Conservation (phyloP, 2,888 invertebrate genomes). For the Drosophila sordidula region DNA sequence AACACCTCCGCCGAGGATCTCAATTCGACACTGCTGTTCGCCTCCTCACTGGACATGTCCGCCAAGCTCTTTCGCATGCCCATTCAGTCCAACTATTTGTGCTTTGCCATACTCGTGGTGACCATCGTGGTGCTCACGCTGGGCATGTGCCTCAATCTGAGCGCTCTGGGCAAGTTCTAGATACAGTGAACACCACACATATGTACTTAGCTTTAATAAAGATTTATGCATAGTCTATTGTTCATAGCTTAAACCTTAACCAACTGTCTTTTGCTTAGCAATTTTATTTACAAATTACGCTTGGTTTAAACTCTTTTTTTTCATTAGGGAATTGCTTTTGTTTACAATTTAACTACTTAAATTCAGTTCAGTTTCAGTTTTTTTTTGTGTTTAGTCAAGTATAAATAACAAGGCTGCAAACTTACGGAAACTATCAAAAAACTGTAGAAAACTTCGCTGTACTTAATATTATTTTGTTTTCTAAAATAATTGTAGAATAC, state of each 20-base stretch:
- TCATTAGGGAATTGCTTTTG: conserved; percentile 43
- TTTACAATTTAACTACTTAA: conserved; percentile 70
- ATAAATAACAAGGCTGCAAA: conserved; percentile 21
- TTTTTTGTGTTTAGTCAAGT: conserved; percentile 22
- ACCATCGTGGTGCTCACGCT: conserved; percentile 88
- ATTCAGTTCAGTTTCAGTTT: conserved; percentile 62
- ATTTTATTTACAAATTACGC: conserved; percentile 68
- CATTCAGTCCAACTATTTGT: conserved; percentile 89
- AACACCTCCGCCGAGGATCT: conserved; percentile 91
- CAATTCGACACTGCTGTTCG: conserved; percentile 91
- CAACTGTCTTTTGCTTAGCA: conserved; percentile 45
- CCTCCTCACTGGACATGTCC: conserved; percentile 90
- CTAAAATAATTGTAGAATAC: too few species aligned
- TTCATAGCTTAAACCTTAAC: conserved; percentile 40
- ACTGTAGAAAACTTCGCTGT: not conserved
- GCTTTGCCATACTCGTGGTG: conserved; percentile 87
- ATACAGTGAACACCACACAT: conserved; percentile 16
- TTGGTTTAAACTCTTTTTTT: conserved; percentile 11
- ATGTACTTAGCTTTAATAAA: conserved; percentile 45
- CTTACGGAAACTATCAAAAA: not conserved
- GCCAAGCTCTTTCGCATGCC: conserved; percentile 91
- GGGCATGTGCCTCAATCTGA: conserved; percentile 88
- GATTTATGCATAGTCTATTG: conserved; percentile 26
- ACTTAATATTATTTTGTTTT: not conserved
- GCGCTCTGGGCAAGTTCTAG: conserved; percentile 69